Evolutionary conservation across 2,113 vertebrate species (phyloP).

Genomic region (Edolisoma coerulescens): DNA sequence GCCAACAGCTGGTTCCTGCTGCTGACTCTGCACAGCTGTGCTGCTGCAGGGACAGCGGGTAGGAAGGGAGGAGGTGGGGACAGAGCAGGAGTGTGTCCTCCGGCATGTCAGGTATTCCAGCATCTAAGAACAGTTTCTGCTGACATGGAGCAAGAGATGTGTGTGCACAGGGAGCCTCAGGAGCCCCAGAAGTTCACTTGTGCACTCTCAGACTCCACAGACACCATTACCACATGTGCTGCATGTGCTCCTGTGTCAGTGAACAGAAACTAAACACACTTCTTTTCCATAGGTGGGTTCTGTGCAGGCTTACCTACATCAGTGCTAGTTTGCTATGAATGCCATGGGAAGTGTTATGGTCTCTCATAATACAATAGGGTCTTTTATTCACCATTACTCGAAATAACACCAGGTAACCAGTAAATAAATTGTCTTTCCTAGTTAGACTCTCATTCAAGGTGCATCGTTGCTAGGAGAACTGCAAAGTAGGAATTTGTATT

Average conservation of each 20-base stretch:
- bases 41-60: fast-evolving
- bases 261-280: neutral
- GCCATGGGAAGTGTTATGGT: neutral
- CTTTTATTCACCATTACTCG: neutral
- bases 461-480: neutral
- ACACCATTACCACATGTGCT: neutral
- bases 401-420: neutral
- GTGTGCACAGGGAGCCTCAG: neutral
- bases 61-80: neutral
- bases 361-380: neutral
- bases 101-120: neutral
- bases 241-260: neutral
- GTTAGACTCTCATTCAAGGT: neutral
- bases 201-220: neutral
- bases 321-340: neutral
- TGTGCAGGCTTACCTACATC: neutral
- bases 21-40: neutral
- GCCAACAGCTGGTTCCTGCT: neutral
- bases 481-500: neutral
- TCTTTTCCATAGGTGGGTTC: neutral
- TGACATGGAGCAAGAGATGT: neutral
- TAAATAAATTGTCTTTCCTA: neutral
- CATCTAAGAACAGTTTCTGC: neutral
- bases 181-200: neutral
- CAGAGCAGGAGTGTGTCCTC: neutral